A percentile compares a stretch with the other conserved stretches of the same genome.
Conservation (phyloP, 2,797 vertebrate genomes). For the Hydrophis major region DNA sequence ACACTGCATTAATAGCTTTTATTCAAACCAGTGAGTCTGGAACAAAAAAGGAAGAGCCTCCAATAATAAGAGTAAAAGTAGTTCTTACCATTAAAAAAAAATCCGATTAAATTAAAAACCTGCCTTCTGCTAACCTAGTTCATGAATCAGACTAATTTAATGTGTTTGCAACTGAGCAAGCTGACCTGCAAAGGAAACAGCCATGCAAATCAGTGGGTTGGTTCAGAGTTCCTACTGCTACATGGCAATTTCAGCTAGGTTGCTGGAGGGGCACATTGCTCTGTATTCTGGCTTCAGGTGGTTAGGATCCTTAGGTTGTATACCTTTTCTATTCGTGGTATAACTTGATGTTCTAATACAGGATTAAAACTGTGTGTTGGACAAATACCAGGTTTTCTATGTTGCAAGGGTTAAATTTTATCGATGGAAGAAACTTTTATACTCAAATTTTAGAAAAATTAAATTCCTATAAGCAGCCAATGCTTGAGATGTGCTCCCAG, state of each 20-base stretch:
- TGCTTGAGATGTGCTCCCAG: conserved; percentile 1
- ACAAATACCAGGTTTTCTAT: conserved; percentile 3
- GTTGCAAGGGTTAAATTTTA: conserved; percentile 14
- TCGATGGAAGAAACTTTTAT: not conserved
- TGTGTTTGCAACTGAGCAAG: not conserved
- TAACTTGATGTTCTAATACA: not conserved
- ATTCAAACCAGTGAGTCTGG: not conserved
- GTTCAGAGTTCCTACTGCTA: not conserved
- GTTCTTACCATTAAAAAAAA: not conserved
- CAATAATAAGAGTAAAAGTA: not conserved
- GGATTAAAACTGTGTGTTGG: not conserved
- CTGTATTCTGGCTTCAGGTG: not conserved
- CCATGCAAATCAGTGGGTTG: not conserved
- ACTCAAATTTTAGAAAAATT: not conserved
- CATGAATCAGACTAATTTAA: not conserved
- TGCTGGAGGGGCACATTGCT: not conserved
- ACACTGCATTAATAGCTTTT: not conserved
- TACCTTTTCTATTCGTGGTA: not conserved
- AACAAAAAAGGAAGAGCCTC: not conserved
- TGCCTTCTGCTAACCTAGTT: not conserved
- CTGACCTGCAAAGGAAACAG: not conserved
- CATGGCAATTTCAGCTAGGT: not conserved
- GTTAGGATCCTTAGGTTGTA: not conserved
- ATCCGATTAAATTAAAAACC: not conserved
- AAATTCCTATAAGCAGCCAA: conserved; percentile 3